A percentile compares a stretch with the other conserved stretches of the same genome.
Evolutionary conservation across 2,888 invertebrate species (phyloP).

Genomic region (Ceraclea dissimilis): DNA sequence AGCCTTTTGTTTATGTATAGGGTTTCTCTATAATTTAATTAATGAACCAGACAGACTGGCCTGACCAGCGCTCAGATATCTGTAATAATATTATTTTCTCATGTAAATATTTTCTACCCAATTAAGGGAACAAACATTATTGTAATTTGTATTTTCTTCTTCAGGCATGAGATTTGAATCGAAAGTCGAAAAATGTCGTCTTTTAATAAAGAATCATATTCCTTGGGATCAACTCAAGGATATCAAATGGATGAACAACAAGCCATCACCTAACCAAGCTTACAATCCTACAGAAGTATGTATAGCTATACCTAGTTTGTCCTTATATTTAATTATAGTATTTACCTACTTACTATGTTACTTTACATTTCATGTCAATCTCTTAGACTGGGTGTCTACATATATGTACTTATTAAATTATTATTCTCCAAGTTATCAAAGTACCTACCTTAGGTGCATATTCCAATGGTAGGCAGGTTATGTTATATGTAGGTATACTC

Average conservation of each 20-base stretch:
- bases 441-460: too few species aligned
- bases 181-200: conserved; percentile 19
- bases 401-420: too few species aligned
- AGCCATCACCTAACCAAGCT: conserved; percentile 65
- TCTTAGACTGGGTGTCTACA: too few species aligned
- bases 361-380: too few species aligned
- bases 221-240: conserved; percentile 27
- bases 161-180: conserved; percentile 22
- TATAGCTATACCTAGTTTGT: neutral
- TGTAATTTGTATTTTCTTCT: neutral
- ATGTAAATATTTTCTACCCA: conserved; percentile 1
- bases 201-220: conserved; percentile 12
- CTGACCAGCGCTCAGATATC: conserved; percentile 12
- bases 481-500: too few species aligned
- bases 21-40: conserved; percentile 15
- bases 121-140: neutral
- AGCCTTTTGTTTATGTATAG: too few species aligned
- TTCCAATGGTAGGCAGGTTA: too few species aligned
- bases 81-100: conserved; percentile 8
- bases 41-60: conserved; percentile 16
- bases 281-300: conserved; percentile 71
- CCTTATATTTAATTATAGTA: conserved; percentile 1
- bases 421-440: too few species aligned
- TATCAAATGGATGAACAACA: conserved; percentile 74
- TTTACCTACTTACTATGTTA: neutral